These are phyloP conservation scores for Shinisaurus crocodilurus DNA, from an alignment of 2,113 vertebrate genomes.

Conservation along the genomic window DNA sequence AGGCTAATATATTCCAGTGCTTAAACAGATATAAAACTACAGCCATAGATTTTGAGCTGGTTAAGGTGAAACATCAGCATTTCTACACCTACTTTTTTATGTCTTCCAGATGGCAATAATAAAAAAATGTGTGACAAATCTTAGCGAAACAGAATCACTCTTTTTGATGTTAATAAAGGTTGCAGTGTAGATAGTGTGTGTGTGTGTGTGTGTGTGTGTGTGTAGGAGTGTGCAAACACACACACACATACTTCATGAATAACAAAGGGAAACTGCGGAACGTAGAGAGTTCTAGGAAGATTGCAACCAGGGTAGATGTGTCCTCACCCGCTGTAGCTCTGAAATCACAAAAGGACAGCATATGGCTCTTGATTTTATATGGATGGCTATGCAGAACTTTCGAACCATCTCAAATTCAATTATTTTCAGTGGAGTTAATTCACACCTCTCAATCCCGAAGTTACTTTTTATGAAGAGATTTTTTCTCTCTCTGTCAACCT, in stretches of 20 bases:
- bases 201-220: neutral
- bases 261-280: neutral
- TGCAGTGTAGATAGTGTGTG: accelerated
- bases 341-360: neutral
- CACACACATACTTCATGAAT: too few relatives aligned
- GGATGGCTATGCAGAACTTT: neutral
- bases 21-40: constrained; percentile 23
- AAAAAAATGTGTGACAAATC: constrained; percentile 28
- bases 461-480: constrained; percentile 4
- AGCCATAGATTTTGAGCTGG: constrained; percentile 34
- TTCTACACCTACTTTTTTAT: neutral
- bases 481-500: constrained; percentile 2
- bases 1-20: neutral
- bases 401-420: neutral
- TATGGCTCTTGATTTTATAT: neutral
- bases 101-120: constrained; percentile 14
- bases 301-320: neutral
- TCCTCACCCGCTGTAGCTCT: neutral
- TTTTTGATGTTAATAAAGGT: neutral
- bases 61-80: constrained; percentile 3
- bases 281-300: neutral
- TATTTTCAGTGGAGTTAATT: neutral
- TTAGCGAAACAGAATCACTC: neutral
- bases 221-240: neutral
- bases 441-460: constrained; percentile 16